Evolutionary conservation across 2,113 vertebrate genomes (phyloP), one percentile per base, ranked within the genome.

Genomic region (Cyprinodon variegatus): DNA sequence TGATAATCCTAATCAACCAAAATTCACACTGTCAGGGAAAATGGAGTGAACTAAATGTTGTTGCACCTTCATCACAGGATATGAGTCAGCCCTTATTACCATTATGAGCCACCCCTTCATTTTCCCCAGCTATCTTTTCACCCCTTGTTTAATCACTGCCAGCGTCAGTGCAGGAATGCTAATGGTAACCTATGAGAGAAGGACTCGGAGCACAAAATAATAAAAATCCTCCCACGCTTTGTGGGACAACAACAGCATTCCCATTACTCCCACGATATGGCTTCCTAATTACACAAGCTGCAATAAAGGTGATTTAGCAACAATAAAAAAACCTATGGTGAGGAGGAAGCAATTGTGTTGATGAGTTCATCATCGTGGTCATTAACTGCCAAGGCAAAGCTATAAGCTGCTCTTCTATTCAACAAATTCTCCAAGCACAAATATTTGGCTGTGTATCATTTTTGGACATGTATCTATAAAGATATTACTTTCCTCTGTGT

Each of bases 61-160:
- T 86, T 45, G 3, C 72, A 57, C 65, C 69, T 75, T 88, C 71
- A 83, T 88, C 81, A 76, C 66, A 80, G 75, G 73, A 77, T 73
- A 70, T 48, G 76, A 75, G 72, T 89, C 83, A 81, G 81, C 83
- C 50, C 73, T 72, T 72, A 87, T 88, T 86, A 90, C 76, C 71
- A 83, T 61, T 63, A 3, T 4, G 68, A 80, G 45, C 60, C 72
- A 59, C 61, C 70, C 76, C 61, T 83, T 50, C 41, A 70, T 72
- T 71, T 70, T 3, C 68, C n/a, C 61, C 20, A 4, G 61, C 60
- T 68, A 65, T 65, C 65, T 62, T 41, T 74, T 68, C 65, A 53
- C 70, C 70, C 71, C 50, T 14, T 65, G 60, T 73, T 40, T 69
- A 70, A 83, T 76, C 79, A 65, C 48, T 77, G 79, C 65, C 80